phyloP scores from a whole-genome alignment of 2,888 invertebrate genomes.

The Pandemis corylana region DNA sequence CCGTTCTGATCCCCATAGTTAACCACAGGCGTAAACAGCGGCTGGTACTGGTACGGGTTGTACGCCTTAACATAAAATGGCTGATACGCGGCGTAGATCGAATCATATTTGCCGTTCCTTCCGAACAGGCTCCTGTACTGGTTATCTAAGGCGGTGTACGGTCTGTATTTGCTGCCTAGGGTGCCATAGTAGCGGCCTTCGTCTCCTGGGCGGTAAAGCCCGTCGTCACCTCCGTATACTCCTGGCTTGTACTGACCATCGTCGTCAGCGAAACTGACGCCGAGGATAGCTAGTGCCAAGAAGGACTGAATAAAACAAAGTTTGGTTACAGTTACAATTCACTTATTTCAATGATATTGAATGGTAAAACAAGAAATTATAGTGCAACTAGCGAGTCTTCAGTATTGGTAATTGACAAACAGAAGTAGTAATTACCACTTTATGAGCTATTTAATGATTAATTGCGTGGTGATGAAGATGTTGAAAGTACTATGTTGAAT shows the following conservation, averaged over 20 bases:
- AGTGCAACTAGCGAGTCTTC: background rate
- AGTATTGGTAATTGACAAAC: too few species aligned
- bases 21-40: conserved; percentile 62
- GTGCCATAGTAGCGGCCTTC: conserved; percentile 61
- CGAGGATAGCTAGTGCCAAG: conserved; percentile 56
- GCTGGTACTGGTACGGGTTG: conserved; percentile 52
- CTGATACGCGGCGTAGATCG: conserved; percentile 62
- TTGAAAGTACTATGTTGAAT: background rate
- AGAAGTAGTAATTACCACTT: too few species aligned
- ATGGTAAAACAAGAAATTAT: background rate
- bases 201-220: conserved; percentile 59
- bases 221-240: conserved; percentile 62
- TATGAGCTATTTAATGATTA: too few species aligned
- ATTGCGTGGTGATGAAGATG: too few species aligned
- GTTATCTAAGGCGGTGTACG: conserved; percentile 51
- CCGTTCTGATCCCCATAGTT: conserved; percentile 54
- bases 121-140: conserved; percentile 47
- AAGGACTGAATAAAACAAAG: conserved; percentile 51
- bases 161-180: conserved; percentile 45
- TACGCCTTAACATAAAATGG: conserved; percentile 59
- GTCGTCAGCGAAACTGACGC: conserved; percentile 62
- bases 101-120: conserved; percentile 60
- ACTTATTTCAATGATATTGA: background rate
- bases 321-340: background rate
- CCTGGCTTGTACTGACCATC: conserved; percentile 80